phyloP scores from a whole-genome alignment of 2,888 invertebrate species.

The Gasteruption jaculator region DNA sequence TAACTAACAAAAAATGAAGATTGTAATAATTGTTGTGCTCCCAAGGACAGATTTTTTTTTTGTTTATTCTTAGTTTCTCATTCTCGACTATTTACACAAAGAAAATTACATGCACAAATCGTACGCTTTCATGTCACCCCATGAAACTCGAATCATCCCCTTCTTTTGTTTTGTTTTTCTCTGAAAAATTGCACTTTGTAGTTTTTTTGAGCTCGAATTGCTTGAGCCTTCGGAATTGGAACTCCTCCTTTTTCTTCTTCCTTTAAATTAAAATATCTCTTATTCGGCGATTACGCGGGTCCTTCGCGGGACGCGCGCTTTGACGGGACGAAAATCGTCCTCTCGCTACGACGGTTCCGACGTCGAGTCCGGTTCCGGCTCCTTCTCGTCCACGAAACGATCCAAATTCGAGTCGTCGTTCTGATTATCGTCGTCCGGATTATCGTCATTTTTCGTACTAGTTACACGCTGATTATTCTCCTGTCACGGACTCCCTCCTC shows the following conservation, averaged over 20 bases:
- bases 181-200: slow-evolving; percentile 30
- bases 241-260: too few relatives aligned
- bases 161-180: too few relatives aligned
- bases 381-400: slow-evolving; percentile 25
- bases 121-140: slow-evolving; percentile 19
- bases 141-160: slow-evolving; percentile 16
- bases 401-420: slow-evolving; percentile 15
- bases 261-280: too few relatives aligned
- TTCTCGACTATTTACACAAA: slow-evolving; percentile 16
- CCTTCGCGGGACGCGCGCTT: background rate
- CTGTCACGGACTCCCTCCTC: slow-evolving; percentile 50
- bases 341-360: slow-evolving; percentile 48
- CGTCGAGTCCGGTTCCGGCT: slow-evolving; percentile 46
- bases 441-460: slow-evolving; percentile 38
- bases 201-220: too few relatives aligned
- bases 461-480: slow-evolving; percentile 41
- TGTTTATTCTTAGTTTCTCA: slow-evolving; percentile 19
- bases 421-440: slow-evolving; percentile 28
- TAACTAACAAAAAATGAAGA: too few relatives aligned
- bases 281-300: background rate
- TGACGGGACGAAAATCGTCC: slow-evolving; percentile 9
- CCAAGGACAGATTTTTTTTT: slow-evolving; percentile 13
- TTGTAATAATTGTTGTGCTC: slow-evolving; percentile 11
- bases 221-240: too few relatives aligned
- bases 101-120: too few relatives aligned